Evolutionary conservation across 2,113 vertebrate genomes (phyloP).

Genomic region (Amblyopsis rosae): DNA sequence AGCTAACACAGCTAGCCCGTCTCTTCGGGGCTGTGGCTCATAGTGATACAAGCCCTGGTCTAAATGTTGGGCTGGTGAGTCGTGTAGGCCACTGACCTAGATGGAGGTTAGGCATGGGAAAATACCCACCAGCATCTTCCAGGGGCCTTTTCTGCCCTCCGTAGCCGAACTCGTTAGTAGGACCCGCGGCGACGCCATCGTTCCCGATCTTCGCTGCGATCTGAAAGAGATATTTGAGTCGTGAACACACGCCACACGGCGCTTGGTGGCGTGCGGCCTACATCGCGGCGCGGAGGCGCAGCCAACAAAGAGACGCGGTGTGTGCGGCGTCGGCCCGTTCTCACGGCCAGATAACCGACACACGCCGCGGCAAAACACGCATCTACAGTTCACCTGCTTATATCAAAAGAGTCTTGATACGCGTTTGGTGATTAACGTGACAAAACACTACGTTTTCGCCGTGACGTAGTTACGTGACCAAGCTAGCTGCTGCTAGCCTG

Average conservation of each 20-base stretch:
- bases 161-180: constrained; percentile 90
- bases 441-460: neutral
- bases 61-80: too few relatives aligned
- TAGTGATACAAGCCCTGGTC: too few relatives aligned
- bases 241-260: neutral
- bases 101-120: constrained; percentile 78
- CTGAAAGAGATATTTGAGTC: constrained; percentile 64
- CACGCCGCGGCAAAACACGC: neutral
- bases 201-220: constrained; percentile 98
- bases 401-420: neutral
- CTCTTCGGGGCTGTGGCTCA: too few relatives aligned
- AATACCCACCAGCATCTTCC: constrained; percentile 95
- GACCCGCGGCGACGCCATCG: constrained; percentile 86
- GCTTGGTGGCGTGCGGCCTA: constrained; percentile 42
- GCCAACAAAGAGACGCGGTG: constrained; percentile 53
- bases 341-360: neutral
- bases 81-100: constrained; percentile 68
- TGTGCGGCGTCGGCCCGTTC: neutral
- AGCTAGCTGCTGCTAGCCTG: constrained; percentile 19
- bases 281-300: constrained; percentile 32
- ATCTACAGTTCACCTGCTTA: neutral
- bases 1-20: too few relatives aligned
- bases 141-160: constrained; percentile 97
- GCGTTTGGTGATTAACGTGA: neutral
- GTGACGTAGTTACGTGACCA: constrained; percentile 27